Evolutionary conservation across 2,797 vertebrate species (phyloP).

Genomic region (Echeneis naucrates): DNA sequence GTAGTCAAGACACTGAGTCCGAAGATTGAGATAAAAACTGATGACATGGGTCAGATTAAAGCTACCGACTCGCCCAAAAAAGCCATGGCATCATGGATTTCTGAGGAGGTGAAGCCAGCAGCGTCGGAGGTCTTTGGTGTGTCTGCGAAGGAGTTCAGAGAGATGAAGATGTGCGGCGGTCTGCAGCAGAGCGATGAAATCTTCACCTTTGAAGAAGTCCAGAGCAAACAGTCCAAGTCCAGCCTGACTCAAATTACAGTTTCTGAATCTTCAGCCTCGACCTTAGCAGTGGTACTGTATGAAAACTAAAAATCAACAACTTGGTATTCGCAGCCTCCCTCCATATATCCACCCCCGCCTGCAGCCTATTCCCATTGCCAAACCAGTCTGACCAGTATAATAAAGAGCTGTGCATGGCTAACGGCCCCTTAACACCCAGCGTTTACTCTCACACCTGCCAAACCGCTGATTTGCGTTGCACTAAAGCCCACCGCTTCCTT

Average conservation of each 20-base stretch:
- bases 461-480: constrained; percentile 63
- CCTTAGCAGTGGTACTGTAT: constrained; percentile 92
- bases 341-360: constrained; percentile 49
- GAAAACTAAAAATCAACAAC: constrained; percentile 53
- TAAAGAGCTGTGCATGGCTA: constrained; percentile 75
- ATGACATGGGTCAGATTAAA: constrained; percentile 58
- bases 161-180: constrained; percentile 51
- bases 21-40: constrained; percentile 61
- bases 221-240: constrained; percentile 78
- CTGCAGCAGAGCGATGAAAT: constrained; percentile 79
- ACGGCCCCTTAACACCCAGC: constrained; percentile 54
- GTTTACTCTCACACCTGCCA: constrained; percentile 37
- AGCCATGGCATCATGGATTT: constrained; percentile 79
- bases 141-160: constrained; percentile 39
- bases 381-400: constrained; percentile 64
- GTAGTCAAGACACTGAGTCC: constrained; percentile 24
- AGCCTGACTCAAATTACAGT: constrained; percentile 83
- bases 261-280: constrained; percentile 84
- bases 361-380: constrained; percentile 47
- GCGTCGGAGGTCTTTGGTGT: constrained; percentile 39
- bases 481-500: constrained; percentile 46
- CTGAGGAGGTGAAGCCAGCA: constrained; percentile 56
- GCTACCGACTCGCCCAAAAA: constrained; percentile 72
- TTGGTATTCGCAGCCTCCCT: constrained; percentile 53
- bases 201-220: constrained; percentile 85